Conservation (phyloP, 2,888 invertebrate species). For the Drosophila glabriapex region DNA sequence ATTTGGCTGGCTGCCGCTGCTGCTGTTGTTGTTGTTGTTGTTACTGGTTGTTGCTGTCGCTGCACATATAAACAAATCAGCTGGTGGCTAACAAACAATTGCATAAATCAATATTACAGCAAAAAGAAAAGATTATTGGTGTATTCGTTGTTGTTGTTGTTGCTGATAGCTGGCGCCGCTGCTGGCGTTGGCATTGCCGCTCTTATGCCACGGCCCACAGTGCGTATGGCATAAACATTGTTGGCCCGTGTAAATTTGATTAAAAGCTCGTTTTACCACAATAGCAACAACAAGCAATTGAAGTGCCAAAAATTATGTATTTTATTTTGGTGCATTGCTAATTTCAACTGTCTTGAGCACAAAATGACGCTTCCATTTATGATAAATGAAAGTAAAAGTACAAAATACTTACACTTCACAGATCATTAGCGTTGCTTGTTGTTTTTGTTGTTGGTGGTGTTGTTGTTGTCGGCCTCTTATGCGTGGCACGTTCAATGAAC, state of each 20-base stretch:
- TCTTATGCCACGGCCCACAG: slow-evolving; percentile 60
- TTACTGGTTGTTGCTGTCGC: slow-evolving; percentile 51
- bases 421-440: slow-evolving; percentile 71
- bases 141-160: slow-evolving; percentile 4
- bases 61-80: slow-evolving; percentile 77
- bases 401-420: slow-evolving; percentile 73
- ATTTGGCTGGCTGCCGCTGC: slow-evolving; percentile 51
- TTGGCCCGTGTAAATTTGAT: slow-evolving; percentile 74
- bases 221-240: slow-evolving; percentile 67
- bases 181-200: slow-evolving; percentile 11
- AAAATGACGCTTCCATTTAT: slow-evolving; percentile 75
- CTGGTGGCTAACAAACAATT: slow-evolving; percentile 75
- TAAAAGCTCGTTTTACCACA: slow-evolving; percentile 74
- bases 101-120: slow-evolving; percentile 79
- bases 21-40: slow-evolving; percentile 34
- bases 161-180: slow-evolving; percentile 12
- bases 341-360: slow-evolving; percentile 61
- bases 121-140: slow-evolving; percentile 18
- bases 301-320: slow-evolving; percentile 66
- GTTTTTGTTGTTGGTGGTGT: slow-evolving; percentile 17
- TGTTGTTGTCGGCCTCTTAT: slow-evolving; percentile 19
- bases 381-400: slow-evolving; percentile 81
- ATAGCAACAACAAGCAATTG: slow-evolving; percentile 49
- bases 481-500: slow-evolving; percentile 74
- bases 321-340: slow-evolving; percentile 55